phyloP scores from a whole-genome alignment of 2,888 invertebrate species.

The Megamerina dolium region DNA sequence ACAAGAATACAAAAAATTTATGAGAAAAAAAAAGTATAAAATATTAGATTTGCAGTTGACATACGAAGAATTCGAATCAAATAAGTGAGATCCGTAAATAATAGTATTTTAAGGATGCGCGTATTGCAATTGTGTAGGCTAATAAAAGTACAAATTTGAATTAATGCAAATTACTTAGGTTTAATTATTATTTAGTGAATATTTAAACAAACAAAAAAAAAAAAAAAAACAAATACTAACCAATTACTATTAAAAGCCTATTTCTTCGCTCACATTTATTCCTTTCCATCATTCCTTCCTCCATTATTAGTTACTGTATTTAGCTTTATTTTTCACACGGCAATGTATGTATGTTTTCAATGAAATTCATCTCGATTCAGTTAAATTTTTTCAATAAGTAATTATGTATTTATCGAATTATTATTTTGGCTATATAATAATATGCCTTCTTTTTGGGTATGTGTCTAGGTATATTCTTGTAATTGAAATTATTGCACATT shows the following conservation, averaged over 20 bases:
- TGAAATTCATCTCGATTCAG: no score
- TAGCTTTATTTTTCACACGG: not conserved
- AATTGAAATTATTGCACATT: no score
- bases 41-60: constrained; percentile 23
- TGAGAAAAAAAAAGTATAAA: not conserved
- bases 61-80: constrained; percentile 7
- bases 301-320: no score
- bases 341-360: no score
- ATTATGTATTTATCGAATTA: no score
- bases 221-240: constrained; percentile 8
- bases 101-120: not conserved
- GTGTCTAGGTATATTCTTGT: no score
- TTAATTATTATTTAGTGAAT: no score
- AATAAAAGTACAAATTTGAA: constrained; percentile 2
- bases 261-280: not conserved
- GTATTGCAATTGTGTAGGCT: constrained; percentile 9
- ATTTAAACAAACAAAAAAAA: no score
- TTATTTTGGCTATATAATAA: no score
- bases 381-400: no score
- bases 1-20: not conserved
- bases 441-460: no score
- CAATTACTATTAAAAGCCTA: not conserved
- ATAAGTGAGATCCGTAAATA: not conserved
- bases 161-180: not conserved
- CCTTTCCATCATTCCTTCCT: not conserved